Percentiles rank a stretch among this genome's conserved stretches.
phyloP scores from a whole-genome alignment of 2,113 vertebrate genomes.

The Struthidea cinerea region DNA sequence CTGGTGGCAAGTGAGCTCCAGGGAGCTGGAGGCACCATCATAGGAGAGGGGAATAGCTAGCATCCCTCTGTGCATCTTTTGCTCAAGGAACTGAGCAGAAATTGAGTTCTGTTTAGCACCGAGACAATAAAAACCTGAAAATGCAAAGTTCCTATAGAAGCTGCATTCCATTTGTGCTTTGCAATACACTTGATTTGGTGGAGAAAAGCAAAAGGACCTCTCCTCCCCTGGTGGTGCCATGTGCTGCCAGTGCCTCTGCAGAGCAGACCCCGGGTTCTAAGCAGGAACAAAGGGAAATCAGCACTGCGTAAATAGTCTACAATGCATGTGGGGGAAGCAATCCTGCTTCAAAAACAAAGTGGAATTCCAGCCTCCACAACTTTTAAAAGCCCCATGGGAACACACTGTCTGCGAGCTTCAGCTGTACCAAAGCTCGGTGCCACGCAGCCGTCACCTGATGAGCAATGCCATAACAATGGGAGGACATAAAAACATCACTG shows the following conservation, averaged over 20 bases:
- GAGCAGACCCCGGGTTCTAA: not conserved
- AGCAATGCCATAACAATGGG: not conserved
- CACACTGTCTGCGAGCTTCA: not conserved
- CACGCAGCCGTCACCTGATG: constrained; percentile 34
- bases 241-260: not conserved
- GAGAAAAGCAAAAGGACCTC: not conserved
- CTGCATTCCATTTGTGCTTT: not conserved
- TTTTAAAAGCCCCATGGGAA: constrained; percentile 45
- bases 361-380: constrained; percentile 51
- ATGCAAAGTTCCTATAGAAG: not conserved
- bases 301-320: not conserved
- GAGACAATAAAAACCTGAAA: not conserved
- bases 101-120: not conserved
- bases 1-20: not conserved
- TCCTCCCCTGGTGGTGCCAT: not conserved
- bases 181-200: not conserved
- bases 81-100: not conserved
- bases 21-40: not conserved
- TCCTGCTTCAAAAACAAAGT: not conserved
- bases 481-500: not conserved
- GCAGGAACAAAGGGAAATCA: constrained; percentile 22
- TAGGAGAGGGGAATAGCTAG: not conserved
- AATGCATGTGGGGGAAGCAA: not conserved
- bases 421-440: not conserved
- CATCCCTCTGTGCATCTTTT: not conserved